Conservation (phyloP, 2,888 invertebrate species). For the Napeogenes sylphis region DNA sequence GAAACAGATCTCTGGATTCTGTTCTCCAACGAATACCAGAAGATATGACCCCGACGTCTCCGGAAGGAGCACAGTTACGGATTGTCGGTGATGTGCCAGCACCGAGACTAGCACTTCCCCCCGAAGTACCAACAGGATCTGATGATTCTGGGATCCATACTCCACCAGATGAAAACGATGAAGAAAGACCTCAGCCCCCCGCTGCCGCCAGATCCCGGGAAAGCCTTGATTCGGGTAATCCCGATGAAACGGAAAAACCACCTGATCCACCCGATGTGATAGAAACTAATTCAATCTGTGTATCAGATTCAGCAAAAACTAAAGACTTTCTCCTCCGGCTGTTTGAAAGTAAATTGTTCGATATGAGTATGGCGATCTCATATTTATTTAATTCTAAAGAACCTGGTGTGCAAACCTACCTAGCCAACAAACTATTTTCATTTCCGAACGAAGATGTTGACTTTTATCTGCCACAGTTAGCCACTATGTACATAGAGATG, state of each 20-base stretch:
- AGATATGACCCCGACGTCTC: constrained; percentile 81
- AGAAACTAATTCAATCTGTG: constrained; percentile 51
- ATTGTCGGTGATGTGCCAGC: constrained; percentile 55
- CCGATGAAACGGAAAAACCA: constrained; percentile 77
- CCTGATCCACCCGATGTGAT: constrained; percentile 62
- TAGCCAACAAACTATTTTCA: constrained; percentile 98
- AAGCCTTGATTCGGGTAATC: constrained; percentile 84
- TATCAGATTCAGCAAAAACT: constrained; percentile 63
- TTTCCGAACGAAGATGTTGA: constrained; percentile 95
- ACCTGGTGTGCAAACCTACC: constrained; percentile 97
- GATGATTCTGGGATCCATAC: constrained; percentile 87
- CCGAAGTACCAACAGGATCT: constrained; percentile 79
- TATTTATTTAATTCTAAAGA: constrained; percentile 99
- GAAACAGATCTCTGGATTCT: constrained; percentile 93
- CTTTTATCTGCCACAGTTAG: constrained; percentile 97
- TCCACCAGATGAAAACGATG: constrained; percentile 65
- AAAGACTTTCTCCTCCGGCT: constrained; percentile 89
- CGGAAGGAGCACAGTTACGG: constrained; percentile 65
- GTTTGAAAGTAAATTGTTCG: constrained; percentile 97
- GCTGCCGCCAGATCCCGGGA: constrained; percentile 82
- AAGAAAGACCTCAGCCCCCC: constrained; percentile 71
- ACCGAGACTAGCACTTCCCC: constrained; percentile 79
- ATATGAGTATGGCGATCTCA: constrained; percentile 98
- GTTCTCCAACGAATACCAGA: constrained; percentile 93
- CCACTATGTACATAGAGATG: constrained; percentile 99